Base-by-base conservation (phyloP, 2,797 vertebrate genomes). In the Allobates femoralis region DNA sequence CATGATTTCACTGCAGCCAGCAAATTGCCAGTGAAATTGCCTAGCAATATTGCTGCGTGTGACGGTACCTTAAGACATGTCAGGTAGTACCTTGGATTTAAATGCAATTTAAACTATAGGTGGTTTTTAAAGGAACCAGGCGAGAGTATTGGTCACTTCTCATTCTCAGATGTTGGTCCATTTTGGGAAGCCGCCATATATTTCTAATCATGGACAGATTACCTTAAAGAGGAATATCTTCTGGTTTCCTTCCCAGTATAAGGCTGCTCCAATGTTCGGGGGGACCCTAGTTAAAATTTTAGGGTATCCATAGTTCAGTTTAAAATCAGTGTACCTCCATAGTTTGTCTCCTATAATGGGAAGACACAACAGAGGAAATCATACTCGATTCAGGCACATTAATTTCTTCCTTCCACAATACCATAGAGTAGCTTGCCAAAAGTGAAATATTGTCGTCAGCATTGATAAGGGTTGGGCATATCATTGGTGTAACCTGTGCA, bases 201-300 rank as follows among this genome's bases (percentile, higher is more conserved):
- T 5, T 46, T 46, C 7, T 46, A 46, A 46, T 46, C 41, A 46
- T 46, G 41, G 41, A 46, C 41, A 19, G 5, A 34, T 81, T 94
- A 97, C 97, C 96, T 97, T 97, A 90, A 98, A 96, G 41, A 97
- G 95, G 90, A 97, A 91, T 41, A 97, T 90, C 90, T 97, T 97
- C 91, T 95, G 93, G 92, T 96, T 96, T 90, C 87, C 92, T 88
- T 96, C 92, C 91, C 96, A 94, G 87, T 96, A 97, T 66, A 98
- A 76, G 69, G 96, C 96, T 12, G 96, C 95, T 41, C 96, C 94
- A 1, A 97, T 93, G 84, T 95, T 94, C 5, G 93, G 79, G 26
- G 94, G 95, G 69, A 97, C 91, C 7, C 89, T 93, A 85, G 92
- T 96, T 87, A 96, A 87, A 67, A 83, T 81, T 92, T 96, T 97